phyloP scores from a whole-genome alignment of 30 jellyfish, hydroid and myxozoan genomes.

The Sanderia malayensis region DNA sequence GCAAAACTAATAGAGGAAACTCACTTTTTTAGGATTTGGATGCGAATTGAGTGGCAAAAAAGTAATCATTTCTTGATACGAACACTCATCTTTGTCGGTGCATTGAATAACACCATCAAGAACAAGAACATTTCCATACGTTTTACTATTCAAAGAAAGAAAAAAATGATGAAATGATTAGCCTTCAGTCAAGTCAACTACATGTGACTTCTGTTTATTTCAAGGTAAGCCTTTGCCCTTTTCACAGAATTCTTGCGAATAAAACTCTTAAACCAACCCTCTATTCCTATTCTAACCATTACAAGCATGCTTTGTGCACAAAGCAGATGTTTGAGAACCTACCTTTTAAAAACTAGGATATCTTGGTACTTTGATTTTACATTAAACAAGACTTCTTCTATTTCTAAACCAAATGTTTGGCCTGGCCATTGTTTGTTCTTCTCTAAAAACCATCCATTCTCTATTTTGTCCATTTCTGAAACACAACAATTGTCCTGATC shows the following conservation, averaged over 20 bases:
- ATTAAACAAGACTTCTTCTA: slow-evolving; percentile 61
- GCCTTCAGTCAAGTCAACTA: no score
- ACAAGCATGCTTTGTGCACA: no score
- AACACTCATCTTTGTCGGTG: slow-evolving; percentile 69
- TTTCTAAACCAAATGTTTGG: slow-evolving; percentile 76
- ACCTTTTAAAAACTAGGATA: slow-evolving; percentile 83
- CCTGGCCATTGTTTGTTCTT: slow-evolving; percentile 89
- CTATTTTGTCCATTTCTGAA: slow-evolving; percentile 60
- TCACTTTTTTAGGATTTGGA: slow-evolving; percentile 74
- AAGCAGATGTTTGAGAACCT: no score
- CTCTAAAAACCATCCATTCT: slow-evolving; percentile 93
- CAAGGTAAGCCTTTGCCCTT: no score
- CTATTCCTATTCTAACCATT: no score
- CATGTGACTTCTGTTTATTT: no score
- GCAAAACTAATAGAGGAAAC: background rate
- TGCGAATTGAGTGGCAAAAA: slow-evolving; percentile 68
- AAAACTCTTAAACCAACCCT: no score
- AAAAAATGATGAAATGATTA: no score
- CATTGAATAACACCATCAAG: slow-evolving; percentile 84
- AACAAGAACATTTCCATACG: slow-evolving; percentile 81
- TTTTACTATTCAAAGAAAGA: slow-evolving; percentile 39
- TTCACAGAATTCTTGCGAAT: no score
- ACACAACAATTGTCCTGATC: background rate
- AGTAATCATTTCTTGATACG: slow-evolving; percentile 85
- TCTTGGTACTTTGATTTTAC: slow-evolving; percentile 79